Base-by-base conservation (phyloP, 1,140 invertebrate species). In the Parapsyche elsis region DNA sequence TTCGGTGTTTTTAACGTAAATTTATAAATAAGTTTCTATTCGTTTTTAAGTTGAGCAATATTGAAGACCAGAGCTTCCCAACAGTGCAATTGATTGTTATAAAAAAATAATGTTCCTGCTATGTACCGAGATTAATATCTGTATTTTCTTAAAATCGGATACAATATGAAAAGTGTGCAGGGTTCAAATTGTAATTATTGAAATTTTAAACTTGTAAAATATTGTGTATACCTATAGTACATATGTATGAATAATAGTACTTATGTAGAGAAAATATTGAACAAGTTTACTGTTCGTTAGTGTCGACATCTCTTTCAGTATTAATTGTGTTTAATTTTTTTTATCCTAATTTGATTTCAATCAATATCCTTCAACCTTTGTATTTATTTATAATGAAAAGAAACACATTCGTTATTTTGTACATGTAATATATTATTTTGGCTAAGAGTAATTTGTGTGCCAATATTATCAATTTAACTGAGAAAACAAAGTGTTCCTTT, bases 401-500 rank as follows among this genome's bases (percentile, higher is more conserved):
- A 38, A 38, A 38, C 30, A 38, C 30, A 38, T 38, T 38, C 30
- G 30, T 38, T 38, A 38, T 38, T 38, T 38, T 38, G 1, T 38
- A 38, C 30, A 38, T 38, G 30, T 38, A 38, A 38, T 38, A 38
- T 61, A 61, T 61, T 71, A 10, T 0, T 71, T 73, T 38, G 38
- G 30, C 38, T 46, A 46, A 73, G 10, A 45, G 16, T 9, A 71
- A 73, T 46, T 21, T 46, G 14, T 77, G 75, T 77, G 75, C 75
- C 75, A 77, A 77, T 64, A 38, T 38, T 38, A 38, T 38, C 21
- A 7, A 49, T 26, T 75, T 64, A 23, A 26, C 23, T 57, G 4
- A 64, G 57, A 44, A 75, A 59, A 57, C n/a, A 59, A 77, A 77
- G 53, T 77, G 75, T 77, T 77, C 75, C 75, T 77, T 77, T 49